Evolutionary conservation across 2,888 invertebrate species (phyloP).

Genomic region (Netelia melanura): DNA sequence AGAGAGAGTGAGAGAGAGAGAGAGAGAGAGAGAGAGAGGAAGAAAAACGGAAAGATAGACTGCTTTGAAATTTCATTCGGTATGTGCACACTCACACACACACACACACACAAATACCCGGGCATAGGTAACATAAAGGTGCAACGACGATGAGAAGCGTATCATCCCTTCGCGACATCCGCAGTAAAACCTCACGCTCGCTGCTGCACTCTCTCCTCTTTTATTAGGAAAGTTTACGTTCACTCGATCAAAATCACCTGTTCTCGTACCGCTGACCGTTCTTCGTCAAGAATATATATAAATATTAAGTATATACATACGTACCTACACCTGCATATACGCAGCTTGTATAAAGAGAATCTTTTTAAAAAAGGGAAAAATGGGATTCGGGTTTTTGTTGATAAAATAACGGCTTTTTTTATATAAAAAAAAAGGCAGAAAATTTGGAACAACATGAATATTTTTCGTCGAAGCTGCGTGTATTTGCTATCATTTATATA

Average conservation of each 20-base stretch:
- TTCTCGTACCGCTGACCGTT: slow-evolving; percentile 25
- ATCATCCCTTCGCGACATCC: slow-evolving; percentile 38
- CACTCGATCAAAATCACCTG: slow-evolving; percentile 67
- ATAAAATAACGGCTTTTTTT: too few relatives aligned
- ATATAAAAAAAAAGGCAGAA: too few relatives aligned
- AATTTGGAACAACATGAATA: too few relatives aligned
- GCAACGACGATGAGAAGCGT: neutral
- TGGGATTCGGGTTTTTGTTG: too few relatives aligned
- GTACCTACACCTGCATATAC: neutral
- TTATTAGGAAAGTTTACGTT: slow-evolving; percentile 64
- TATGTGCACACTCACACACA: neutral
- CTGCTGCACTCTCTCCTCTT: slow-evolving; percentile 48
- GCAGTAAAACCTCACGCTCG: slow-evolving; percentile 31
- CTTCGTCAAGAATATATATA: slow-evolving; percentile 9
- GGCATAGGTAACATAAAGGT: slow-evolving; percentile 3
- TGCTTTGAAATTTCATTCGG: slow-evolving; percentile 39
- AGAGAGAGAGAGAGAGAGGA: slow-evolving; percentile 3
- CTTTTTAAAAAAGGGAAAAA: too few relatives aligned
- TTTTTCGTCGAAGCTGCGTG: too few relatives aligned
- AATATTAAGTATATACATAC: neutral
- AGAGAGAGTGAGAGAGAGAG: neutral
- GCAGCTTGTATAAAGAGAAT: neutral
- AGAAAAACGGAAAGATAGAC: slow-evolving; percentile 36
- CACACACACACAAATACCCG: slow-evolving; percentile 22
- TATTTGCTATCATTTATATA: neutral